Evolutionary conservation across 1,140 invertebrate genomes (phyloP).

Genomic region (Asbolus verrucosus): DNA sequence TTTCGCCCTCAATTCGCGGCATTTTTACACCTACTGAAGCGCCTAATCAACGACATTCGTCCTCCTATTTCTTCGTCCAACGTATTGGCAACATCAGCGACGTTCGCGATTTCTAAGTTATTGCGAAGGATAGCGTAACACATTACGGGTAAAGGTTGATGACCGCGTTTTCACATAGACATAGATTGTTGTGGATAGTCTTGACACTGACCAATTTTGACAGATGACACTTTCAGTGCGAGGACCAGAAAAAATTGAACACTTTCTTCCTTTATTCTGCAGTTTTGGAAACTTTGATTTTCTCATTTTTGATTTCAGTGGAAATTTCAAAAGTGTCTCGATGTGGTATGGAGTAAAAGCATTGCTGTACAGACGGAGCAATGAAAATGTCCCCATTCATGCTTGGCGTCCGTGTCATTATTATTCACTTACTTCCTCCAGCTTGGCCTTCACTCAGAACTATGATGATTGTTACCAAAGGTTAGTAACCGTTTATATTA

Average conservation of each 20-base stretch:
- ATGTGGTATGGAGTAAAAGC: conserved; percentile 8
- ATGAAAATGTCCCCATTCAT: conserved; percentile 31
- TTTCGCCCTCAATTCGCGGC: conserved; percentile 64
- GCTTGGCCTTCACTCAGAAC: conserved; percentile 39
- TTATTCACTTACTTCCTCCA: conserved; percentile 35
- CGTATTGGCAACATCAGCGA: not conserved
- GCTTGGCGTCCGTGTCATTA: conserved; percentile 15
- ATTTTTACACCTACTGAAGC: conserved; percentile 63
- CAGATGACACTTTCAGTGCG: conserved; percentile 33
- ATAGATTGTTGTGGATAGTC: conserved; percentile 46
- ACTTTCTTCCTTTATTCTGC: too few species aligned
- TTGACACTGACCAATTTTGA: conserved; percentile 52
- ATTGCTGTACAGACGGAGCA: too few species aligned
- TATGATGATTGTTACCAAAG: conserved; percentile 39
- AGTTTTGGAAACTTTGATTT: too few species aligned
- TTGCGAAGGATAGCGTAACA: conserved; percentile 60
- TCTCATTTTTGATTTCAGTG: too few species aligned
- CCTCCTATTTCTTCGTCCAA: not conserved
- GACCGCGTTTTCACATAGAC: conserved; percentile 54
- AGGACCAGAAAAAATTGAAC: too few species aligned
- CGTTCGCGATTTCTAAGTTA: conserved; percentile 49
- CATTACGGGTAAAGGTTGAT: conserved; percentile 59
- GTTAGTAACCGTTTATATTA: conserved; percentile 37
- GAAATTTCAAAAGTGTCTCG: too few species aligned
- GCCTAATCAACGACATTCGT: conserved; percentile 49